Conservation (phyloP, 2,113 vertebrate species). For the Malurus elegans region DNA sequence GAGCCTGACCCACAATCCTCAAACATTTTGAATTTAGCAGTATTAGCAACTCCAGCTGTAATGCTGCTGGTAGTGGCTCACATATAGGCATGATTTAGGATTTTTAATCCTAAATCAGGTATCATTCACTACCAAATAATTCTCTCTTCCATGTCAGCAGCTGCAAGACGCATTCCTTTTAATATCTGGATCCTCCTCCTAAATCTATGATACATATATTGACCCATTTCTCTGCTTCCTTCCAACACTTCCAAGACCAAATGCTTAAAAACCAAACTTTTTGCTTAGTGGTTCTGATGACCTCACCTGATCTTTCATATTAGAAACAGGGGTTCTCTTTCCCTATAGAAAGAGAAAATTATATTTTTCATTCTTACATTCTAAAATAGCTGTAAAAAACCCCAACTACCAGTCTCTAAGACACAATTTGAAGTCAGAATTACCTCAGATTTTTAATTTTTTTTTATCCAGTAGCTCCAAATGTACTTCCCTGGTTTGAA, state of each 20-base stretch:
- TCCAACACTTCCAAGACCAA: not conserved
- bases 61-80: not conserved
- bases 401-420: not conserved
- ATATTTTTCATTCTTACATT: not conserved
- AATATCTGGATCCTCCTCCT: not conserved
- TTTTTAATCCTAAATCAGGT: not conserved
- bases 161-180: not conserved
- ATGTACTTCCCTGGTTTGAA: not conserved
- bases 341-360: not conserved
- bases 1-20: not conserved
- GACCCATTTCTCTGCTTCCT: not conserved
- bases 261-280: not conserved
- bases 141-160: not conserved
- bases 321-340: not conserved
- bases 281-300: not conserved
- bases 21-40: not conserved
- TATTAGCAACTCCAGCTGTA: not conserved
- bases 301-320: not conserved
- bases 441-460: not conserved
- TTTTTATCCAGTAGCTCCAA: not conserved
- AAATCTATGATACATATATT: not conserved
- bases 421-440: not conserved
- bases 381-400: not conserved
- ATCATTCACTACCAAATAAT: not conserved
- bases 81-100: not conserved